Evolutionary conservation across 2,797 vertebrate species (phyloP).

Genomic region (Triplophysa bombifrons): DNA sequence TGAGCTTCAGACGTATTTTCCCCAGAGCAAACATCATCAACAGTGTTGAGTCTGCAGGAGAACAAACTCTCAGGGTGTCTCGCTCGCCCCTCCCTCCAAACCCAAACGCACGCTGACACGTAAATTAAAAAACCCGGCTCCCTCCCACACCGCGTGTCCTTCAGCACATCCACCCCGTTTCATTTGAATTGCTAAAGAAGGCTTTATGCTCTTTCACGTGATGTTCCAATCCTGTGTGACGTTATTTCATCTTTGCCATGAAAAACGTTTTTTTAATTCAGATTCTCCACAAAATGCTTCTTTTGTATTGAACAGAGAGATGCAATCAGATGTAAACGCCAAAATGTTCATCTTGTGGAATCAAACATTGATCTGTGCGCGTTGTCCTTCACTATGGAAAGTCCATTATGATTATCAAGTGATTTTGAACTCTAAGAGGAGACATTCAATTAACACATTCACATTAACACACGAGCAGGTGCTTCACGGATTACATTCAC

Average conservation of each 20-base stretch:
- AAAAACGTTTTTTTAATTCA: neutral
- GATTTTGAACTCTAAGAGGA: conserved; percentile 71
- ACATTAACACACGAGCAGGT: neutral
- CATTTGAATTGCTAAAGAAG: neutral
- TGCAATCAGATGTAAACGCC: neutral
- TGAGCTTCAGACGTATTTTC: conserved; percentile 41
- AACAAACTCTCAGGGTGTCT: conserved; percentile 13
- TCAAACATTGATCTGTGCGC: neutral
- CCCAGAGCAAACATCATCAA: conserved; percentile 66
- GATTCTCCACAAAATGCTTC: neutral
- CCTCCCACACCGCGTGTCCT: conserved; percentile 3
- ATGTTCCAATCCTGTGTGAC: neutral
- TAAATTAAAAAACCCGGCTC: conserved; percentile 16
- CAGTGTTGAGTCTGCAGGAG: conserved; percentile 20
- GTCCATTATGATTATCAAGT: conserved; percentile 68
- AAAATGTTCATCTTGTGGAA: neutral
- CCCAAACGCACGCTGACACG: conserved; percentile 27
- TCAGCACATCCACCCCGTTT: neutral
- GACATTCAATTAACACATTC: neutral
- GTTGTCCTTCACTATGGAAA: neutral
- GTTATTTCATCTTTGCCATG: neutral
- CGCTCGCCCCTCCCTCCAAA: conserved; percentile 19
- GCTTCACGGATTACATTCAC: neutral
- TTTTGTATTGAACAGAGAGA: neutral
- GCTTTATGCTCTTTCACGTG: neutral